Conservation (phyloP, 2,888 invertebrate species). For the Danaus chrysippus region DNA sequence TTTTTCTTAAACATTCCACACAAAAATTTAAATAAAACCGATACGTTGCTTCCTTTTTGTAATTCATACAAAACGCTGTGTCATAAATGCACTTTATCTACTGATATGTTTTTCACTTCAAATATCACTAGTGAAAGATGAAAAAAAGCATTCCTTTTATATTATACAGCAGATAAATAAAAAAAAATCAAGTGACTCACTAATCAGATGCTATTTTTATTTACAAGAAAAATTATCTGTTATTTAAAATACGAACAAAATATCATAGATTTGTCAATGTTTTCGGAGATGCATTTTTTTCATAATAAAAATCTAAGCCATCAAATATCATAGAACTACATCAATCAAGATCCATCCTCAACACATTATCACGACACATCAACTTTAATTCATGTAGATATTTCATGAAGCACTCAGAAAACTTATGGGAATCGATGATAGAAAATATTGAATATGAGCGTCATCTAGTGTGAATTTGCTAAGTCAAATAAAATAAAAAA, state of each 20-base stretch:
- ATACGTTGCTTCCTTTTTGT: background rate
- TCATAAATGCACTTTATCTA: background rate
- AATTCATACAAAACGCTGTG: background rate
- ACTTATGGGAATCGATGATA: no score
- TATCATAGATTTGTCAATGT: background rate
- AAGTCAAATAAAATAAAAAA: background rate
- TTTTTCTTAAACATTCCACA: background rate
- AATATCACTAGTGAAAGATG: background rate
- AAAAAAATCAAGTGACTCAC: background rate
- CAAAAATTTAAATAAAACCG: background rate
- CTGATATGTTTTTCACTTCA: background rate
- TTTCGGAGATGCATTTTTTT: no score
- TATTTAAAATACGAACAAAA: background rate
- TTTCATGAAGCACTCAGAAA: no score
- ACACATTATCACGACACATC: no score
- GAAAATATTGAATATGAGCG: no score
- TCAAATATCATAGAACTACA: no score
- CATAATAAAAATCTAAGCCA: no score
- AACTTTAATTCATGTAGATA: no score
- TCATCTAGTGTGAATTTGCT: no score
- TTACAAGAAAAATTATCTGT: background rate
- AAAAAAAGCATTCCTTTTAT: background rate
- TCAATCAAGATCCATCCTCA: no score
- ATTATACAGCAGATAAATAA: background rate
- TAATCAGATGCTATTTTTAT: background rate